Evolutionary conservation across 2,797 vertebrate species (phyloP).

Genomic region (Odontamblyopus lacepedii): DNA sequence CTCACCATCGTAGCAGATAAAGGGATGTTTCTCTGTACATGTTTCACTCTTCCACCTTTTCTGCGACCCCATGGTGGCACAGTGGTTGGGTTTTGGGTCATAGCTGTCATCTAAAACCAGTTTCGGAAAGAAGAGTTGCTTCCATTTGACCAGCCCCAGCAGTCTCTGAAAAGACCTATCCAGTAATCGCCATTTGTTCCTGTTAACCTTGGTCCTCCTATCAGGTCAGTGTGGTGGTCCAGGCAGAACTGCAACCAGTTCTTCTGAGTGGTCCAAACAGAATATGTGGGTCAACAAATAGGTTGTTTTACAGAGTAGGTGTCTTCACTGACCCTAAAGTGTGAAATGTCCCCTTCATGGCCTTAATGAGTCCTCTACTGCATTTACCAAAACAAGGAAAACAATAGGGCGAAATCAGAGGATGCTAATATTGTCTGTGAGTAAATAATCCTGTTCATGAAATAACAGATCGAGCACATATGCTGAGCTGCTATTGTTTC

Average conservation of each 20-base stretch:
- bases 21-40: rapidly evolving
- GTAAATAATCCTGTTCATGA: no score
- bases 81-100: background rate
- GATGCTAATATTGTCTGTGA: no score
- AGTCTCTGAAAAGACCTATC: constrained; percentile 26
- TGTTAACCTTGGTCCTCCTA: background rate
- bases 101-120: constrained; percentile 2
- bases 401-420: no score
- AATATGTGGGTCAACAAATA: background rate
- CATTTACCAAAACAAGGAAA: no score
- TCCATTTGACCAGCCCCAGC: background rate
- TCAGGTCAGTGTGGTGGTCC: constrained; percentile 20
- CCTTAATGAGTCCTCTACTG: no score
- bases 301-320: no score
- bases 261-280: background rate
- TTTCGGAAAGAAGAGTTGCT: constrained; percentile 15
- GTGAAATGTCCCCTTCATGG: no score
- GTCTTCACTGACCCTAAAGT: no score
- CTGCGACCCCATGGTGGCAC: background rate
- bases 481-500: no score
- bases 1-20: constrained; percentile 14
- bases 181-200: background rate
- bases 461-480: no score
- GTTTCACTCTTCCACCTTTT: rapidly evolving
- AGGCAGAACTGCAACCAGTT: constrained; percentile 24